phyloP scores from a whole-genome alignment of 2,797 vertebrate genomes.

The Gobionotothen gibberifrons region DNA sequence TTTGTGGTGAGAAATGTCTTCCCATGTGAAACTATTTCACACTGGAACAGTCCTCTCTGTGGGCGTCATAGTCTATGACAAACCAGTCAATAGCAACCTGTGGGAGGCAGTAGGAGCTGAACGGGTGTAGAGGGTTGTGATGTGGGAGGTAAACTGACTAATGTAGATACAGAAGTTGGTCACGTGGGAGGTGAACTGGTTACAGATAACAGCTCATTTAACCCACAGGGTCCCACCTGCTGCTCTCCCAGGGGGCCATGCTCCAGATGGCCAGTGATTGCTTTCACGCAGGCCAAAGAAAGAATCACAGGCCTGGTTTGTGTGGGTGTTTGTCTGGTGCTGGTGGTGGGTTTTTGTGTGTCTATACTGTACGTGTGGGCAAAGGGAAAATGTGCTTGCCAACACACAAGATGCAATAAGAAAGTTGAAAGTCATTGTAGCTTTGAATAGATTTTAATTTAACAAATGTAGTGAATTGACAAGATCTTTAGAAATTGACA shows the following conservation, averaged over 20 bases:
- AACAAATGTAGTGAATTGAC: background rate
- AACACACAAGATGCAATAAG: conserved; percentile 7
- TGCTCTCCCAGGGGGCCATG: conserved; percentile 62
- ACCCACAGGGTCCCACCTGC: conserved; percentile 71
- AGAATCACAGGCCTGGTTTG: conserved; percentile 64
- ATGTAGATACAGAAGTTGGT: conserved; percentile 64
- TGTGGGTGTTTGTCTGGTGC: conserved; percentile 63
- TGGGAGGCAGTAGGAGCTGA: conserved; percentile 38
- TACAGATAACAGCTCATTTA: conserved; percentile 74
- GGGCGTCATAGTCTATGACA: conserved; percentile 13
- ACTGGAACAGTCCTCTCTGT: background rate
- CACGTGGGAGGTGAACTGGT: conserved; percentile 72
- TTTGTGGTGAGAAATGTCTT: background rate
- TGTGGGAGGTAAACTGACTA: conserved; percentile 66
- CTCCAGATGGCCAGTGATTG: conserved; percentile 75
- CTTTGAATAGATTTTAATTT: conserved; percentile 18
- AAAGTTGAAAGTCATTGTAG: conserved; percentile 20
- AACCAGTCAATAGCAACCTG: conserved; percentile 37
- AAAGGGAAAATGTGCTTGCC: conserved; percentile 21
- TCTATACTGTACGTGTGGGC: conserved; percentile 33
- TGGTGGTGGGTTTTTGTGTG: conserved; percentile 32
- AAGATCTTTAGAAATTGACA: conserved; percentile 5
- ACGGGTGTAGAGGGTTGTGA: conserved; percentile 44
- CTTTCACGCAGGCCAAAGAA: conserved; percentile 57
- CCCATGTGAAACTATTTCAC: conserved; percentile 1